Conservation (phyloP, 1,140 invertebrate genomes). For the Hyles euphorbiae region DNA sequence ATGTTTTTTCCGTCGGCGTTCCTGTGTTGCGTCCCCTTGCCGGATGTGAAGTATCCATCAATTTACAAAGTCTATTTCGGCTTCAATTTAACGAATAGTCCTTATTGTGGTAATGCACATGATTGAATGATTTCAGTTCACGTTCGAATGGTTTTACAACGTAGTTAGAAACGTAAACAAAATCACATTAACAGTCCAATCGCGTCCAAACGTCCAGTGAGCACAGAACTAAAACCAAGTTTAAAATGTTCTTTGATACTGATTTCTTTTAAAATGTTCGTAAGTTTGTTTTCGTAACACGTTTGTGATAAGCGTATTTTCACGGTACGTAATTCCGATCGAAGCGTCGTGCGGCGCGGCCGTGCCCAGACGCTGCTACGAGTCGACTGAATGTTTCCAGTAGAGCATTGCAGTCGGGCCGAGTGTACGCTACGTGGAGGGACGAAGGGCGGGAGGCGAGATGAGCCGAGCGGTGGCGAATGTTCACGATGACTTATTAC, state of each 20-base stretch:
- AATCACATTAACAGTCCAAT: slow-evolving; percentile 30
- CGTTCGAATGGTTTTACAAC: slow-evolving; percentile 20
- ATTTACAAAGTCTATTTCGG: slow-evolving; percentile 64
- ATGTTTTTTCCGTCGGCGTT: slow-evolving; percentile 73
- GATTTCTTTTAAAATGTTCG: slow-evolving; percentile 22
- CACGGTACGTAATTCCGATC: slow-evolving; percentile 47
- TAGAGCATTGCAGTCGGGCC: slow-evolving; percentile 67
- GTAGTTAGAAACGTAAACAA: slow-evolving; percentile 42
- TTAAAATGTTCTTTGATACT: slow-evolving; percentile 27
- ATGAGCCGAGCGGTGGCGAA: slow-evolving; percentile 66
- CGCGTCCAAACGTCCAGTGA: slow-evolving; percentile 19
- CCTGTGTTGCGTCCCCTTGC: slow-evolving; percentile 60
- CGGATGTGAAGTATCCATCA: slow-evolving; percentile 71
- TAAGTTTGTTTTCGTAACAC: slow-evolving; percentile 42
- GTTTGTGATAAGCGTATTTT: slow-evolving; percentile 63
- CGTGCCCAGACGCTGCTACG: slow-evolving; percentile 59
- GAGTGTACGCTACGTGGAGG: slow-evolving; percentile 50
- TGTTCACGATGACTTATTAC: slow-evolving; percentile 72
- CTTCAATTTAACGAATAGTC: slow-evolving; percentile 57
- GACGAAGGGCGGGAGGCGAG: slow-evolving; percentile 42
- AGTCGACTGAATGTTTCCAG: slow-evolving; percentile 58
- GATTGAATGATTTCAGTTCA: slow-evolving; percentile 37
- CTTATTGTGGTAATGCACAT: slow-evolving; percentile 49
- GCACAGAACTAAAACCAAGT: not conserved
- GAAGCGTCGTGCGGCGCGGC: slow-evolving; percentile 62